Conservation (phyloP, 2,113 vertebrate genomes). For the Toxotes jaculatrix region DNA sequence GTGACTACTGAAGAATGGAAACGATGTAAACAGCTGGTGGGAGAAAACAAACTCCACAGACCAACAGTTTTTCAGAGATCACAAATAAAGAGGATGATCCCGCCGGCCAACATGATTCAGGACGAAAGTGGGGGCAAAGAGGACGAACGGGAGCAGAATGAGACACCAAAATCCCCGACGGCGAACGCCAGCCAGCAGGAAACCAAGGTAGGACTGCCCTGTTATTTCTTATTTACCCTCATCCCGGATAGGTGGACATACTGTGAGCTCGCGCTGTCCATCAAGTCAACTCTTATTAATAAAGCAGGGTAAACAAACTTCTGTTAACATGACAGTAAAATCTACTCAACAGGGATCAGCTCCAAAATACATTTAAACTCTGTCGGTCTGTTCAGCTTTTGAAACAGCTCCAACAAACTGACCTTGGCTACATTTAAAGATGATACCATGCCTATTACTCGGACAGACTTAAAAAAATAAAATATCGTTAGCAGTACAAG, state of each 20-base stretch:
- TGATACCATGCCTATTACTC: neutral
- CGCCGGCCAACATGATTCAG: conserved; percentile 78
- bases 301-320: conserved; percentile 34
- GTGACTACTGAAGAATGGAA: conserved; percentile 50
- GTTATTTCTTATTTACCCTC: conserved; percentile 2
- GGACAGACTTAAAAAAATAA: neutral
- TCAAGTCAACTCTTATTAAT: conserved; percentile 12
- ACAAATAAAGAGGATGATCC: conserved; percentile 80
- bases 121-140: conserved; percentile 81
- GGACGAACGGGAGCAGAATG: conserved; percentile 74
- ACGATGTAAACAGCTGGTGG: conserved; percentile 52
- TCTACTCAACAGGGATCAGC: neutral
- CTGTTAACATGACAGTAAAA: neutral
- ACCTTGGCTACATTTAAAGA: neutral
- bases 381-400: conserved; percentile 5
- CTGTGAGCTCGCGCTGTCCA: neutral
- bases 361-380: conserved; percentile 9
- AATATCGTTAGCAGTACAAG: neutral
- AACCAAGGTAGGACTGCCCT: conserved; percentile 80
- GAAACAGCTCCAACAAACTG: neutral
- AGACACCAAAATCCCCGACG: conserved; percentile 80
- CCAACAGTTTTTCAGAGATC: conserved; percentile 37
- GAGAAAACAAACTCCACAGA: conserved; percentile 37
- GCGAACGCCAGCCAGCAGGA: conserved; percentile 78
- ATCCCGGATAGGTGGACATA: neutral